Evolutionary conservation across 2,888 invertebrate species (phyloP).

Genomic region (Minunthozetes semirufus): DNA sequence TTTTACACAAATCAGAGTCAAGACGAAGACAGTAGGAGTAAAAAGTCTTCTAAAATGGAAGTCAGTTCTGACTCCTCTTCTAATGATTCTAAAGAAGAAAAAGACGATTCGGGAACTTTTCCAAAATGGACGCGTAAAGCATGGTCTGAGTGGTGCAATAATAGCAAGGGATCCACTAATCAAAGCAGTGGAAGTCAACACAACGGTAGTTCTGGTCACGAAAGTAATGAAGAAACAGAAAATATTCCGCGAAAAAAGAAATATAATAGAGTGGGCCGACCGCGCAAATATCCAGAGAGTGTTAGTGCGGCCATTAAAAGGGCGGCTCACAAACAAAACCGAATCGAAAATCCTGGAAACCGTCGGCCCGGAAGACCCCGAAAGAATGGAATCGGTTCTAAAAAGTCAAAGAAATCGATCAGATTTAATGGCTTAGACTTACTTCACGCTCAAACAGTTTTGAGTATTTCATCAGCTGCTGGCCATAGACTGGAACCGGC

Average conservation of each 20-base stretch:
- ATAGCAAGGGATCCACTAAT: constrained; percentile 28
- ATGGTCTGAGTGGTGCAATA: constrained; percentile 63
- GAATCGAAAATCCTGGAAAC: constrained; percentile 19
- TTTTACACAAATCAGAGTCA: background rate
- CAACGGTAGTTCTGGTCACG: constrained; percentile 18
- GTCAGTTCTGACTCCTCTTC: constrained; percentile 42
- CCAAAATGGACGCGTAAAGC: constrained; percentile 66
- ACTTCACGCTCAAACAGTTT: constrained; percentile 76
- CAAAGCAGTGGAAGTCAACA: constrained; percentile 6
- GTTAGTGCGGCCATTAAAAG: constrained; percentile 26
- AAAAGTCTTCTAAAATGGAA: background rate
- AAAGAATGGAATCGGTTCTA: constrained; percentile 39
- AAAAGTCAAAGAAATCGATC: constrained; percentile 53
- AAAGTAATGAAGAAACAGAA: constrained; percentile 12
- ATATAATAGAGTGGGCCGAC: constrained; percentile 20
- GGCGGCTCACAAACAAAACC: constrained; percentile 21
- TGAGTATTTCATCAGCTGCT: constrained; percentile 69
- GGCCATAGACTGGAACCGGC: constrained; percentile 55
- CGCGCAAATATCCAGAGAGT: constrained; percentile 29
- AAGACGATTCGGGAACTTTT: constrained; percentile 50
- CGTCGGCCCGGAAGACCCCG: constrained; percentile 43
- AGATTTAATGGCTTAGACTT: constrained; percentile 80
- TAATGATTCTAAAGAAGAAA: constrained; percentile 43
- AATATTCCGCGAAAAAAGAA: background rate
- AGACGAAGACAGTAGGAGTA: background rate